Percentiles rank a stretch among this genome's conserved stretches.
Evolutionary conservation across 2,113 vertebrate species (phyloP).

Genomic region (Eulemur macaco): DNA sequence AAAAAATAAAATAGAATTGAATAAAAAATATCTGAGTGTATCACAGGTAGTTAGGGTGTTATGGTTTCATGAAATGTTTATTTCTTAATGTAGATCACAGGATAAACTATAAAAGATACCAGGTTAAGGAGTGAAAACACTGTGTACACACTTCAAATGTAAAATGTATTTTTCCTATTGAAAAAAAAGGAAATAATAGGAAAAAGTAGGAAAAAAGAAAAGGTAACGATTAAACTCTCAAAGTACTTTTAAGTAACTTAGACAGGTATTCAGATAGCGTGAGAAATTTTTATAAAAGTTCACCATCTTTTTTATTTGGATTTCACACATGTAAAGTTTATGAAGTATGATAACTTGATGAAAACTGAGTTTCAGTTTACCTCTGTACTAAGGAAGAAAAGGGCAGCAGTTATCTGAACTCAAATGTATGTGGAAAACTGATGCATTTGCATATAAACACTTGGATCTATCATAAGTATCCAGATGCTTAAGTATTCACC

Average conservation of each 20-base stretch:
- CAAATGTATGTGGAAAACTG: background rate
- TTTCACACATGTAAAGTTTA: background rate
- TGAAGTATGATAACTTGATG: background rate
- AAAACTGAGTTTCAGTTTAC: slow-evolving; percentile 16
- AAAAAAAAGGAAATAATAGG: no score
- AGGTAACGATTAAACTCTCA: background rate
- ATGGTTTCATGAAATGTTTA: background rate
- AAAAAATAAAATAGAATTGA: background rate
- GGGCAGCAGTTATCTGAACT: background rate
- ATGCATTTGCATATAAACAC: background rate
- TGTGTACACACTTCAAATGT: background rate
- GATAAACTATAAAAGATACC: slow-evolving; percentile 16
- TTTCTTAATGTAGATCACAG: slow-evolving; percentile 33
- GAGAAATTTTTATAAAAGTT: background rate
- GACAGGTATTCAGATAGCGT: background rate
- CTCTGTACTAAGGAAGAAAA: background rate
- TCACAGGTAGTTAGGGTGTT: background rate
- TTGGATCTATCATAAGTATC: background rate
- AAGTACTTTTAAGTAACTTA: background rate
- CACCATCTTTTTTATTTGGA: background rate
- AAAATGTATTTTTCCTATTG: background rate
- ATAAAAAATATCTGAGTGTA: background rate
- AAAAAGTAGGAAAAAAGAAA: background rate
- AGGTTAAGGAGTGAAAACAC: slow-evolving; percentile 21
- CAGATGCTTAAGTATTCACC: background rate